A percentile compares a stretch with the other conserved stretches of the same genome.
phyloP scores from a whole-genome alignment of 2,888 invertebrate species.

The Eledona agricola region DNA sequence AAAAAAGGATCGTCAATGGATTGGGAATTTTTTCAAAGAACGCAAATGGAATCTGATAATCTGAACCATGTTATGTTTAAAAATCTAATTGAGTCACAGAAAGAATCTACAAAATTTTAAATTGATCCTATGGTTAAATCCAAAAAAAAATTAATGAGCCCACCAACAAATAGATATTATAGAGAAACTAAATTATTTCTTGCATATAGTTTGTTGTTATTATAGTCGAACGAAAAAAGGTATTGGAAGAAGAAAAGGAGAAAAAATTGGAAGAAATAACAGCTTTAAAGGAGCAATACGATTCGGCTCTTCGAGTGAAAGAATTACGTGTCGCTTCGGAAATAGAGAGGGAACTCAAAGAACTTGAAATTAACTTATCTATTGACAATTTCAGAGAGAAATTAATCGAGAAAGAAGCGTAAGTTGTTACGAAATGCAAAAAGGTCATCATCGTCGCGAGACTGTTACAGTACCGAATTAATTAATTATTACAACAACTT shows the following conservation, averaged over 20 bases:
- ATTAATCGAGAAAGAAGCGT: conserved; percentile 59
- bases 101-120: too few species aligned
- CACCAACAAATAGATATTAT: too few species aligned
- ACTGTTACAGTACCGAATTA: conserved; percentile 64
- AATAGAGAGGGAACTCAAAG: conserved; percentile 54
- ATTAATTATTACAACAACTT: conserved; percentile 73
- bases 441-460: too few species aligned
- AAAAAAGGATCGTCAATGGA: too few species aligned
- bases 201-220: too few species aligned
- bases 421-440: conserved; percentile 43
- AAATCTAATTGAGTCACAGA: too few species aligned
- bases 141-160: too few species aligned
- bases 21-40: too few species aligned
- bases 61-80: too few species aligned
- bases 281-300: conserved; percentile 55
- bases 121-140: too few species aligned
- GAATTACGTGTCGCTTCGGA: conserved; percentile 50
- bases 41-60: too few species aligned
- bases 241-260: conserved; percentile 48
- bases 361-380: conserved; percentile 49
- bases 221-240: conserved; percentile 56
- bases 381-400: conserved; percentile 54
- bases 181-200: too few species aligned
- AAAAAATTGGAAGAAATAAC: conserved; percentile 52
- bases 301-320: conserved; percentile 52